Evolutionary conservation across 2,888 invertebrate species (phyloP).

Genomic region (Brenthis hecate): DNA sequence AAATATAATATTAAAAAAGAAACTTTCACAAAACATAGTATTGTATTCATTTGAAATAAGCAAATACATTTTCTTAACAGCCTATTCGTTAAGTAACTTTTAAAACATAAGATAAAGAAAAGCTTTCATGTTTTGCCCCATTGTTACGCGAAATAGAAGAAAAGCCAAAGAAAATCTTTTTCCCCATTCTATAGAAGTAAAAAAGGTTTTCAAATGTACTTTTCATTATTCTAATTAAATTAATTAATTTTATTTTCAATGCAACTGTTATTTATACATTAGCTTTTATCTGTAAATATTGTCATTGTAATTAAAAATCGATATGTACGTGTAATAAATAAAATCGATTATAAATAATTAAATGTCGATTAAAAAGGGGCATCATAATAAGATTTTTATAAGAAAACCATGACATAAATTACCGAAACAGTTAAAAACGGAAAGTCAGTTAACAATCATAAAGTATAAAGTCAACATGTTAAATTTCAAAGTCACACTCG

Average conservation of each 20-base stretch:
- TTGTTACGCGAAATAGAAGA: slow-evolving; percentile 48
- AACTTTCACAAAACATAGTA: too few species aligned
- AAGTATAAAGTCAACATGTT: slow-evolving; percentile 30
- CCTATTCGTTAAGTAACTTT: slow-evolving; percentile 15
- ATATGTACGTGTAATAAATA: too few species aligned
- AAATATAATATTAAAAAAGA: too few species aligned
- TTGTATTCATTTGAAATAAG: slow-evolving; percentile 5
- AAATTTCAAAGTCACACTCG: slow-evolving; percentile 37
- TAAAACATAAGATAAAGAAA: slow-evolving; percentile 18
- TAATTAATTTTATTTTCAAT: not conserved
- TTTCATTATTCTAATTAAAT: slow-evolving; percentile 16
- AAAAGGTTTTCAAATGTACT: slow-evolving; percentile 20
- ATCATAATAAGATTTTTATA: not conserved
- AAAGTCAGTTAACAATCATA: slow-evolving; percentile 26
- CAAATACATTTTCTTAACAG: slow-evolving; percentile 11
- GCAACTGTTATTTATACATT: too few species aligned
- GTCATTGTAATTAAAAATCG: too few species aligned
- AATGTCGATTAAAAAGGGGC: too few species aligned
- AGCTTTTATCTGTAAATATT: too few species aligned
- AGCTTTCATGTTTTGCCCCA: slow-evolving; percentile 39
- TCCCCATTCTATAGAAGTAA: slow-evolving; percentile 28
- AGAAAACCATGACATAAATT: slow-evolving; percentile 1
- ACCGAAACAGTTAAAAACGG: slow-evolving; percentile 22
- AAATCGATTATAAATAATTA: too few species aligned
- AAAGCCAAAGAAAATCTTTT: slow-evolving; percentile 34